Base-by-base conservation (phyloP, 2,797 vertebrate species). In the Anas acuta region DNA sequence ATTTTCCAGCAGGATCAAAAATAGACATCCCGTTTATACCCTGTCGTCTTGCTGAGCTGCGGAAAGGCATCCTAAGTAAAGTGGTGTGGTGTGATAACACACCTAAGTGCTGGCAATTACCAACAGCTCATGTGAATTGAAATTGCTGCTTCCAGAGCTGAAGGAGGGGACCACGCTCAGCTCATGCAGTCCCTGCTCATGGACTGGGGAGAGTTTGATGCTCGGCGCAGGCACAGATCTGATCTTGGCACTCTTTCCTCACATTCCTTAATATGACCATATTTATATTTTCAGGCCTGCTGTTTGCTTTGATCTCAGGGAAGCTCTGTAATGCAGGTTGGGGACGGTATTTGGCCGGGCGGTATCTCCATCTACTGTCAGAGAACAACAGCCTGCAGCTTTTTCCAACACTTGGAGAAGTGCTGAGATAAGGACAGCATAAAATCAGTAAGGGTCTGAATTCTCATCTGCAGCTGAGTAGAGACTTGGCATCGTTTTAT, bases 151-250 rank as follows among this genome's bases (percentile, higher is more conserved):
- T 80, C 67, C 58, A 43, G 65, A 89, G 32, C 23, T 4, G 9
- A 49, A 53, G 39, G 41, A 71, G 37, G 16, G 20, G 7, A 39
- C 19, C 0, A 1, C 4, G 19, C 41, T 69, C 2, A 2, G 51
- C 25, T 45, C 58, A 3, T 0, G 11, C 22, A 70, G 13, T 5
- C 35, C 69, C 33, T 81, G 45, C 58, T 76, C 3, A 0, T 11
- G 21, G 56, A 79, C 28, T 0, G 0, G 7, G 25, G 17, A 41
- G 20, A 11, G 49, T 19, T 72, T 78, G 0, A 0, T 45, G 18
- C 35, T 74, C 7, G 0, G 32, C 62, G 6, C 14, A 41, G 61
- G 45, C 51, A 35, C 57, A 76, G 74, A 74, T 87, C 77, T 92
- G 87, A 77, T 69, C 94, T 91, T 11, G 0, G 26, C 61, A 72